These are phyloP conservation scores for Sphyrna mokarran DNA, from an alignment of 2,113 vertebrate species.

Conservation along the genomic window DNA sequence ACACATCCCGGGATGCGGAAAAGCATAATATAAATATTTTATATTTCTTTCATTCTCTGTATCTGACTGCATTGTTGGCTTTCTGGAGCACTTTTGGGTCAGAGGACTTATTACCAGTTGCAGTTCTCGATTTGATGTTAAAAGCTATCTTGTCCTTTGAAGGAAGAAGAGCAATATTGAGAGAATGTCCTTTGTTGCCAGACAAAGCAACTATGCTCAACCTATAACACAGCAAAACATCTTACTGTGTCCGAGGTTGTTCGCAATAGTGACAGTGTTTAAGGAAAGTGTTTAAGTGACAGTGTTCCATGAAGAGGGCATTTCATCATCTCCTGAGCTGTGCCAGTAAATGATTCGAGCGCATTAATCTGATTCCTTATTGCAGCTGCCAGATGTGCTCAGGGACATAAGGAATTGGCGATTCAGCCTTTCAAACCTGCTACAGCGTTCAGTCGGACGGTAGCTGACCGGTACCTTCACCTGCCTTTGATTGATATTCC, in stretches of 20 bases:
- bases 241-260: neutral
- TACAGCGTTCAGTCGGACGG: too few species aligned
- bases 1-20: neutral
- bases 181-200: neutral
- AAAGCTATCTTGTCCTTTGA: neutral
- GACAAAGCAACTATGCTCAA: neutral
- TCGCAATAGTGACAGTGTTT: neutral
- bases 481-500: too few species aligned
- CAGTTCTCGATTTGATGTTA: neutral
- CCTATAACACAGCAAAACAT: neutral
- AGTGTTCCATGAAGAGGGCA: neutral
- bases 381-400: too few species aligned
- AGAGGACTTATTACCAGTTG: neutral
- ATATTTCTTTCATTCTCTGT: neutral
- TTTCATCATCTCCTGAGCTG: neutral
- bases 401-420: too few species aligned
- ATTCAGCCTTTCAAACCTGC: too few species aligned
- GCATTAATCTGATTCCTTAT: too few species aligned
- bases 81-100: neutral
- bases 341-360: neutral
- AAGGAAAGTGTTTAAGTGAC: too few species aligned
- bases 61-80: neutral
- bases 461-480: too few species aligned
- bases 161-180: neutral
- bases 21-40: neutral